Evolutionary conservation across 2,888 invertebrate species (phyloP).

Genomic region (Gryllus longicercus): DNA sequence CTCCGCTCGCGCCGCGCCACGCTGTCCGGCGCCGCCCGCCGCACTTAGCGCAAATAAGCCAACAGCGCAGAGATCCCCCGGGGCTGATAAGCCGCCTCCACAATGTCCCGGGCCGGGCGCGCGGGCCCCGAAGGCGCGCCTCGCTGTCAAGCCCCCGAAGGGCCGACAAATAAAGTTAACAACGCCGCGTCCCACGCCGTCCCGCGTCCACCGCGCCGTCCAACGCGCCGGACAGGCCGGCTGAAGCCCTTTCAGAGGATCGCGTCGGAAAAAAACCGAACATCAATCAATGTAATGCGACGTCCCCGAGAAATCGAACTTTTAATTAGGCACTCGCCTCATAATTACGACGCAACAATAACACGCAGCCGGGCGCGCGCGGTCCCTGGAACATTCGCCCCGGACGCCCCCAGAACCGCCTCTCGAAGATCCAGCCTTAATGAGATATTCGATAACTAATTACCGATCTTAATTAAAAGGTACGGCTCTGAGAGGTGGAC

Average conservation of each 20-base stretch:
- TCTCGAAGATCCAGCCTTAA: background rate
- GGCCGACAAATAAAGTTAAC: background rate
- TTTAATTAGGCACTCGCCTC: background rate
- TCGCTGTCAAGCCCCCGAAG: background rate
- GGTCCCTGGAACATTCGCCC: background rate
- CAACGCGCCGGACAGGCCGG: too few relatives aligned
- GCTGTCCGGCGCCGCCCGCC: background rate
- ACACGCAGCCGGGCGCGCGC: background rate
- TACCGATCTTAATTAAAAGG: conserved; percentile 10
- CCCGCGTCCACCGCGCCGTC: background rate
- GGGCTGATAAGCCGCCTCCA: background rate
- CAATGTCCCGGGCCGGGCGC: background rate
- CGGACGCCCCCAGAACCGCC: background rate
- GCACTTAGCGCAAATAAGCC: conserved; percentile 17
- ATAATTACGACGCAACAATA: conserved; percentile 4
- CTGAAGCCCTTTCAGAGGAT: background rate
- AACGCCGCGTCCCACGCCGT: background rate
- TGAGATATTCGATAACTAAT: conserved; percentile 9
- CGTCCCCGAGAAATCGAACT: background rate
- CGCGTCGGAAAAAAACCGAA: background rate
- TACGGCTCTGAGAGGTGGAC: background rate
- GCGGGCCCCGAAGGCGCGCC: background rate
- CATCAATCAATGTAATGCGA: conserved; percentile 11
- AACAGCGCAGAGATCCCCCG: background rate
- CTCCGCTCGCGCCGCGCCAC: too few relatives aligned